phyloP scores from a whole-genome alignment of 2,797 vertebrate genomes.

The Ceyx erithaca region DNA sequence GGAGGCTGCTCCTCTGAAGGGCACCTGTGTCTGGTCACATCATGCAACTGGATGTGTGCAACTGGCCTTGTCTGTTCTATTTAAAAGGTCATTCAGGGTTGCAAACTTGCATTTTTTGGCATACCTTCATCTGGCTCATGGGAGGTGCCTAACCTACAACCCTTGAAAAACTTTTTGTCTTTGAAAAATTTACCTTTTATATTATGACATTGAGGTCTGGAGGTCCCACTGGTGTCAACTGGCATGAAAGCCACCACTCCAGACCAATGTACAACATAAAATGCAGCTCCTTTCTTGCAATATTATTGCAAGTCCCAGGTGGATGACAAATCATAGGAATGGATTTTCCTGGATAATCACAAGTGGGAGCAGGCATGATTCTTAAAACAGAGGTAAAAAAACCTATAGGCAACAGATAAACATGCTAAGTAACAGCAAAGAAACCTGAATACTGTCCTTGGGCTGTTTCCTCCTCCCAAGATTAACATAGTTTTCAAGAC shows the following conservation, averaged over 20 bases:
- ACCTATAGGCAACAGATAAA: not conserved
- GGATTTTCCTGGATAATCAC: not conserved
- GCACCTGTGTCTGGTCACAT: rapidly evolving
- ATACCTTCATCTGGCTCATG: not conserved
- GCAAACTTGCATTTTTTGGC: not conserved
- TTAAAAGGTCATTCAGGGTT: not conserved
- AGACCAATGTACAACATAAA: not conserved
- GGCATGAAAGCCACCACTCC: not conserved
- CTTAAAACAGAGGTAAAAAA: not conserved
- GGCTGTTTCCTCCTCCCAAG: not conserved
- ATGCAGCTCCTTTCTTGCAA: not conserved
- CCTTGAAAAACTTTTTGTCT: not conserved
- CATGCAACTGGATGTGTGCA: not conserved
- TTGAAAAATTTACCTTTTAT: not conserved
- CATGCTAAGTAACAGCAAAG: not conserved
- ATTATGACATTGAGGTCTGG: not conserved
- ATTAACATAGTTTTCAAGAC: not conserved
- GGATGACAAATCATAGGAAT: not conserved
- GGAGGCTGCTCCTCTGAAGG: not conserved
- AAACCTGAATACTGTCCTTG: not conserved
- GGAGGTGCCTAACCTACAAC: not conserved
- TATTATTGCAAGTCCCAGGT: not conserved
- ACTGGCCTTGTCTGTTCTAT: not conserved
- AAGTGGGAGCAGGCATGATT: not conserved
- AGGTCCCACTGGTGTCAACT: not conserved